A percentile compares a stretch with the other conserved stretches of the same genome.
Evolutionary conservation across 2,113 vertebrate genomes (phyloP).

Genomic region (Pithys albifrons): DNA sequence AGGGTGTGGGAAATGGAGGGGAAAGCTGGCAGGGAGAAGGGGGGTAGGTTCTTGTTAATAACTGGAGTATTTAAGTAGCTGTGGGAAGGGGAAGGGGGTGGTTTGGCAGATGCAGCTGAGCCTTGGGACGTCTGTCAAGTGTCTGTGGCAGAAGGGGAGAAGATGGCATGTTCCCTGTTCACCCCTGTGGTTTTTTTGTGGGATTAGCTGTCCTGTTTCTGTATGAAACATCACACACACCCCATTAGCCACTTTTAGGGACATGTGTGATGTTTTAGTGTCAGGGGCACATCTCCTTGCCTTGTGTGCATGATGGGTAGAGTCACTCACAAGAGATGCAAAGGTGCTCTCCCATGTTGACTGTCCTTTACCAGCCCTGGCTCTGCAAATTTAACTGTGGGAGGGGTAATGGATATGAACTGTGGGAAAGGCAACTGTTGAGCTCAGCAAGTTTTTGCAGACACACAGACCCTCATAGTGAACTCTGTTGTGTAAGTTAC

Average conservation of each 20-base stretch:
- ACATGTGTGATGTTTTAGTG: fast-evolving
- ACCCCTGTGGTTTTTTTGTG: fast-evolving
- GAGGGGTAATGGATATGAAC: neutral
- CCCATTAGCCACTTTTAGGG: neutral
- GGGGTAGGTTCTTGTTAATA: neutral
- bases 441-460: neutral
- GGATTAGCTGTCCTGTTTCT: neutral
- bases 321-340: fast-evolving
- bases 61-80: conserved; percentile 42
- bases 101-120: conserved; percentile 1
- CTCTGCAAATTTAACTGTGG: neutral
- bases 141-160: neutral
- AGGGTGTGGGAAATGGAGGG: conserved; percentile 44
- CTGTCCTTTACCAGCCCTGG: neutral
- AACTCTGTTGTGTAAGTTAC: neutral
- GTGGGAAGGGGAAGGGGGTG: neutral
- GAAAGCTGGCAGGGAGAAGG: neutral
- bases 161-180: neutral
- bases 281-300: neutral
- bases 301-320: neutral
- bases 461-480: neutral
- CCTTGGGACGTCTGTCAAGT: neutral
- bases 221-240: neutral
- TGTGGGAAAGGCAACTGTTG: neutral
- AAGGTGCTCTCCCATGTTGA: neutral